These are phyloP conservation scores for Lerista edwardsae DNA, from an alignment of 2,797 vertebrate genomes.

Conservation along the genomic window DNA sequence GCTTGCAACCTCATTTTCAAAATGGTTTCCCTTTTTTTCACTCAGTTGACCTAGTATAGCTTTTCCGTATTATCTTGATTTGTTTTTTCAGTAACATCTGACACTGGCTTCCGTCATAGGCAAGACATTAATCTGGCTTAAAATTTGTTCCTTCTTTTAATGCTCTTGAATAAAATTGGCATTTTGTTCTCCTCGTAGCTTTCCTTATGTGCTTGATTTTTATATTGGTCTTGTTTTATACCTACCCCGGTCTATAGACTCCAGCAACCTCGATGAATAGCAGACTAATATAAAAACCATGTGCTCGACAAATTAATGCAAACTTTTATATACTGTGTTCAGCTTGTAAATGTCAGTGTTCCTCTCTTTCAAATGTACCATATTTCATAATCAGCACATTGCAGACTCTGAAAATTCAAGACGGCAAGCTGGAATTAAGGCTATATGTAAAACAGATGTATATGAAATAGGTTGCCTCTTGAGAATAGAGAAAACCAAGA, in stretches of 20 bases:
- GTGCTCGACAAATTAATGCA: conserved; percentile 14
- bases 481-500: neutral
- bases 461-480: conserved; percentile 23
- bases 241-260: neutral
- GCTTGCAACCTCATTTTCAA: neutral
- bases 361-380: conserved; percentile 10
- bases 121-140: neutral
- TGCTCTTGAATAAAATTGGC: neutral
- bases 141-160: neutral
- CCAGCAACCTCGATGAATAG: neutral
- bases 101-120: neutral
- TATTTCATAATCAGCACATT: conserved; percentile 26
- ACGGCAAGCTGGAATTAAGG: neutral
- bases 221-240: neutral
- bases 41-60: neutral
- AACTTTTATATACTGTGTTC: neutral
- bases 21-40: no score
- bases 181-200: neutral
- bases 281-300: conserved; percentile 3
- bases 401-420: conserved; percentile 13
- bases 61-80: neutral
- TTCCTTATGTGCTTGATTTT: neutral
- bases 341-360: conserved; percentile 40
- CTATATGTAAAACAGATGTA: conserved; percentile 17
- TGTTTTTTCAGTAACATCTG: neutral